Conservation (phyloP, 2,113 vertebrate genomes). For the Lepisosteus oculatus region DNA sequence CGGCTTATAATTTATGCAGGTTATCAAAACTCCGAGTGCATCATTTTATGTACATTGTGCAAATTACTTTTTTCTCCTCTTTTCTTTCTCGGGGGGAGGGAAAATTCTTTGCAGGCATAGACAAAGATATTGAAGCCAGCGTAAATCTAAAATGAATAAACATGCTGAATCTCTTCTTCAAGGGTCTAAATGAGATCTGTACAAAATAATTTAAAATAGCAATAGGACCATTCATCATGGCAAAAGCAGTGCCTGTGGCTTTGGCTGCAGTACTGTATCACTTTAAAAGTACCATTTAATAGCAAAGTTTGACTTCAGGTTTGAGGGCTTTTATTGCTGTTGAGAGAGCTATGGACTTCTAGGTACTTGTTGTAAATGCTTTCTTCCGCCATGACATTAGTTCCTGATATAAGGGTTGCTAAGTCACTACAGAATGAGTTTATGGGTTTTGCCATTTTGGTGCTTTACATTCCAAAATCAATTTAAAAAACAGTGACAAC, state of each 20-base stretch:
- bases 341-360: not conserved
- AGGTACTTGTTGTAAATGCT: not conserved
- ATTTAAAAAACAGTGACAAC: too few species aligned
- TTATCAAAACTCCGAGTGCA: conserved; percentile 76
- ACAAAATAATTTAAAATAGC: conserved; percentile 75
- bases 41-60: conserved; percentile 80
- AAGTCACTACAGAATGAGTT: too few species aligned
- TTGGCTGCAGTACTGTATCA: conserved; percentile 41
- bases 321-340: conserved; percentile 9
- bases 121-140: conserved; percentile 73
- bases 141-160: conserved; percentile 79
- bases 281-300: conserved; percentile 41
- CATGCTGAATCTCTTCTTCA: conserved; percentile 78
- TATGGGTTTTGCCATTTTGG: too few species aligned
- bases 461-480: too few species aligned
- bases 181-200: conserved; percentile 78
- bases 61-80: conserved; percentile 65
- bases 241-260: conserved; percentile 52
- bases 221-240: conserved; percentile 74
- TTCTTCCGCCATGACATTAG: too few species aligned
- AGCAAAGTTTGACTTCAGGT: conserved; percentile 38
- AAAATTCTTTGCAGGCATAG: conserved; percentile 70
- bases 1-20: conserved; percentile 78
- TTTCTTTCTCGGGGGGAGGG: conserved; percentile 50
- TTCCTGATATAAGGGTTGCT: too few species aligned